A percentile compares a stretch with the other conserved stretches of the same genome.
Evolutionary conservation across 2,797 vertebrate genomes (phyloP).

Genomic region (Ataeniobius toweri): DNA sequence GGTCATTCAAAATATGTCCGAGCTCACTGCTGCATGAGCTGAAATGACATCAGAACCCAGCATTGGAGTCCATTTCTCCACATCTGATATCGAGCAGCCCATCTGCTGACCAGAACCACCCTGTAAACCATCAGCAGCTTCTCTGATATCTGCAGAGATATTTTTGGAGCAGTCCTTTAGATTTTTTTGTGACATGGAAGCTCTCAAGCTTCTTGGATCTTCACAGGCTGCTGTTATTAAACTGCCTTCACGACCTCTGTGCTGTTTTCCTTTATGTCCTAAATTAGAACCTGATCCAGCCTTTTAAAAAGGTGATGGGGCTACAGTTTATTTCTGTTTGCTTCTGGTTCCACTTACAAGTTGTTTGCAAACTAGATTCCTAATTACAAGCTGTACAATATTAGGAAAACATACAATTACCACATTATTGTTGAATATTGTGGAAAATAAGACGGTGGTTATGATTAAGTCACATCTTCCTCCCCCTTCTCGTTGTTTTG

Average conservation of each 20-base stretch:
- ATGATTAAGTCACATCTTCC: no score
- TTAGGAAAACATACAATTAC: background rate
- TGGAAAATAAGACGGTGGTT: no score
- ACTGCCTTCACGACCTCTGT: background rate
- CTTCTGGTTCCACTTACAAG: background rate
- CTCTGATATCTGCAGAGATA: constrained; percentile 5
- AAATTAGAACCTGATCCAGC: background rate
- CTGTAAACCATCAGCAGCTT: background rate
- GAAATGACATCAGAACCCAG: background rate
- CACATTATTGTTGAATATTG: background rate
- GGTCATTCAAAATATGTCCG: background rate
- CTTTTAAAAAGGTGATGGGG: background rate
- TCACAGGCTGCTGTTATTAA: background rate
- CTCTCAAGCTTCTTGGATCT: constrained; percentile 16
- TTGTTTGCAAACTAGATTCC: background rate
- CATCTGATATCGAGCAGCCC: background rate
- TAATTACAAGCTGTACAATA: background rate
- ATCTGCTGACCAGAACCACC: background rate
- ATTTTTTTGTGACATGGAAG: constrained; percentile 28
- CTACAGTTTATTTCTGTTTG: background rate
- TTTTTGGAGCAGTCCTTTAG: constrained; percentile 9
- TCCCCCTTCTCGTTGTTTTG: no score
- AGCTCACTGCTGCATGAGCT: background rate
- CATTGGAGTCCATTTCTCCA: background rate
- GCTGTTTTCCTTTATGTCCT: background rate